Evolutionary conservation across 2,113 vertebrate species (phyloP).

Genomic region (Hippoglossus stenolepis): DNA sequence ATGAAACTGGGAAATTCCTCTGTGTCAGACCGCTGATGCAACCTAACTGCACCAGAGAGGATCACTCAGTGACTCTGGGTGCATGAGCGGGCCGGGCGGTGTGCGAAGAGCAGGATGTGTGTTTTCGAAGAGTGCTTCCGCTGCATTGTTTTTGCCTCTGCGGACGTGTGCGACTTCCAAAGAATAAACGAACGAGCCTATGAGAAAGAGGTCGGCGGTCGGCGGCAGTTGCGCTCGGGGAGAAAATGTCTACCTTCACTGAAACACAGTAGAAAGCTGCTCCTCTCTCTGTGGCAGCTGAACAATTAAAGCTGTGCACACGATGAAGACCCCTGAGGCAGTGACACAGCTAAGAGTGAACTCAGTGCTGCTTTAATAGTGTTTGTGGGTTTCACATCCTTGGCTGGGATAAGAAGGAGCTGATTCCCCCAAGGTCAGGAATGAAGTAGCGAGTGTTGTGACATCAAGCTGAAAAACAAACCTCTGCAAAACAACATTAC

Average conservation of each 20-base stretch:
- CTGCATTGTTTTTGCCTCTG: conserved; percentile 41
- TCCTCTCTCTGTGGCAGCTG: conserved; percentile 32
- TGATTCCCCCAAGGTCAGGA: background rate
- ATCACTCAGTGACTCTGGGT: conserved; percentile 21
- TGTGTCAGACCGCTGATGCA: conserved; percentile 43
- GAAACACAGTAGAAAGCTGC: conserved; percentile 36
- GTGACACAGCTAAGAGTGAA: conserved; percentile 20
- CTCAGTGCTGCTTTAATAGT: conserved; percentile 4
- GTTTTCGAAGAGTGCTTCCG: conserved; percentile 52
- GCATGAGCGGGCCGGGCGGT: background rate
- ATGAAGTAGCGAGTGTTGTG: conserved; percentile 10
- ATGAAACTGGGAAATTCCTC: conserved; percentile 69
- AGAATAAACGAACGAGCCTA: conserved; percentile 30
- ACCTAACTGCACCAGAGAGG: conserved; percentile 23
- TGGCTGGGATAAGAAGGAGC: conserved; percentile 23
- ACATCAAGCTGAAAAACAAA: conserved; percentile 1
- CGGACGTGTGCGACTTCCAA: conserved; percentile 50
- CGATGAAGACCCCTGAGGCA: conserved; percentile 26
- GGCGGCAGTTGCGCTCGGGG: background rate
- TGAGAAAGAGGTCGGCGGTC: conserved; percentile 25
- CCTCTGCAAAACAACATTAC: conserved; percentile 4
- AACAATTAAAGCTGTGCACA: conserved; percentile 39
- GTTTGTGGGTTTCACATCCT: conserved; percentile 20
- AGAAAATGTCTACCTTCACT: conserved; percentile 18
- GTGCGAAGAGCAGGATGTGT: conserved; percentile 59